A percentile compares a stretch with the other conserved stretches of the same genome.
Conservation (phyloP, 2,797 vertebrate species). For the Catostomus latipinnis region DNA sequence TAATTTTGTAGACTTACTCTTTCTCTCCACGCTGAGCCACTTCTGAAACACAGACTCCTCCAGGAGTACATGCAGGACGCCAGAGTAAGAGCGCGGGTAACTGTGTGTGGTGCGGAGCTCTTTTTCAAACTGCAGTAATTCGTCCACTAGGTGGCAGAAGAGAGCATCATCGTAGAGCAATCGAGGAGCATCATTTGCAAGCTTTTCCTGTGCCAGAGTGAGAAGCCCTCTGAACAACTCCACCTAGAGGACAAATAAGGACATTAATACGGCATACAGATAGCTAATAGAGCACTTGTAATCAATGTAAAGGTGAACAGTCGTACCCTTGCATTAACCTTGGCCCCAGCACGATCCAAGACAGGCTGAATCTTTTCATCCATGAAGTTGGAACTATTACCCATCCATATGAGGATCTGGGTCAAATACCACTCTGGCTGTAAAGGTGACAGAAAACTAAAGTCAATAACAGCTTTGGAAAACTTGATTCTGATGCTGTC, state of each 20-base stretch:
- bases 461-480: not conserved
- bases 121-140: slow-evolving; percentile 94
- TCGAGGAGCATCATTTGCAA: slow-evolving; percentile 86
- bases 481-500: too few relatives aligned
- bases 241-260: slow-evolving; percentile 74
- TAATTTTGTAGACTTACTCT: slow-evolving; percentile 82
- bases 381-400: slow-evolving; percentile 88
- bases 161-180: slow-evolving; percentile 91
- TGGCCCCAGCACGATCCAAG: slow-evolving; percentile 79
- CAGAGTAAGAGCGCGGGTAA: slow-evolving; percentile 84
- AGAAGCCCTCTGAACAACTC: slow-evolving; percentile 92
- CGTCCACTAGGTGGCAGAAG: slow-evolving; percentile 97
- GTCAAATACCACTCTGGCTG: slow-evolving; percentile 99
- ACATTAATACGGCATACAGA: not conserved
- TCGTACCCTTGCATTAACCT: slow-evolving; percentile 84
- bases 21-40: slow-evolving; percentile 94
- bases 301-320: not conserved
- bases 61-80: slow-evolving; percentile 89
- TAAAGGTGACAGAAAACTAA: not conserved
- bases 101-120: slow-evolving; percentile 85
- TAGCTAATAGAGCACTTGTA: not conserved
- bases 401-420: slow-evolving; percentile 94
- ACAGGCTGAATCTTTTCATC: slow-evolving; percentile 94
- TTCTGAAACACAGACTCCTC: slow-evolving; percentile 92
- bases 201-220: slow-evolving; percentile 91